Percentiles rank a stretch among this genome's conserved stretches.
These are phyloP conservation scores for Drosophila putrida DNA, from an alignment of 2,888 invertebrate genomes.

Conservation along the genomic window DNA sequence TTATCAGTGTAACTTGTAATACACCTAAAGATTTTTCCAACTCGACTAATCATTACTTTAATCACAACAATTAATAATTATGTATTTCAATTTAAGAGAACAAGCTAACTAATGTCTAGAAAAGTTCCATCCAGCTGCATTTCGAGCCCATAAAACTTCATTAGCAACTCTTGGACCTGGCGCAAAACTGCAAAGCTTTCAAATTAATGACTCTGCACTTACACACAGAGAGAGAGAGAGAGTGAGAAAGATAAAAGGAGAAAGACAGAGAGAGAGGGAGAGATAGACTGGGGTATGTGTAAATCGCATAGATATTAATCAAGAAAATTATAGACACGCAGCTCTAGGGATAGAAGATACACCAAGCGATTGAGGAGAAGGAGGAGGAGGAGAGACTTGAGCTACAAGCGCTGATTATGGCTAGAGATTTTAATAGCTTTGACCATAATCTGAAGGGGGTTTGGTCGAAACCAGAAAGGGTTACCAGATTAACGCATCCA, in stretches of 20 bases:
- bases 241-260: neutral
- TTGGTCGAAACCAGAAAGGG: conserved; percentile 49
- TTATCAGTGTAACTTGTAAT: neutral
- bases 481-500: conserved; percentile 71
- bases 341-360: conserved; percentile 4
- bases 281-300: conserved; percentile 49
- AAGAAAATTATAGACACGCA: conserved; percentile 73
- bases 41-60: neutral
- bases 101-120: conserved; percentile 42
- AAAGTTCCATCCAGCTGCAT: conserved; percentile 54
- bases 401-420: conserved; percentile 64
- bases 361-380: neutral
- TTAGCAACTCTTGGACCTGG: conserved; percentile 52
- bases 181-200: conserved; percentile 59
- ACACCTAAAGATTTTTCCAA: neutral
- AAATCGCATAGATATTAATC: conserved; percentile 78
- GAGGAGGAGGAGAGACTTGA: conserved; percentile 26
- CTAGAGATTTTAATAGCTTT: conserved; percentile 77
- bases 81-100: conserved; percentile 52
- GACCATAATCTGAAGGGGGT: conserved; percentile 66
- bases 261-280: neutral
- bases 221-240: conserved; percentile 1
- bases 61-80: conserved; percentile 51
- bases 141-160: conserved; percentile 74
- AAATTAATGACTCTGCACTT: conserved; percentile 68